A percentile compares a stretch with the other conserved stretches of the same genome.
Conservation (phyloP, 2,888 invertebrate species). For the Dasysyrphus albostriatus region DNA sequence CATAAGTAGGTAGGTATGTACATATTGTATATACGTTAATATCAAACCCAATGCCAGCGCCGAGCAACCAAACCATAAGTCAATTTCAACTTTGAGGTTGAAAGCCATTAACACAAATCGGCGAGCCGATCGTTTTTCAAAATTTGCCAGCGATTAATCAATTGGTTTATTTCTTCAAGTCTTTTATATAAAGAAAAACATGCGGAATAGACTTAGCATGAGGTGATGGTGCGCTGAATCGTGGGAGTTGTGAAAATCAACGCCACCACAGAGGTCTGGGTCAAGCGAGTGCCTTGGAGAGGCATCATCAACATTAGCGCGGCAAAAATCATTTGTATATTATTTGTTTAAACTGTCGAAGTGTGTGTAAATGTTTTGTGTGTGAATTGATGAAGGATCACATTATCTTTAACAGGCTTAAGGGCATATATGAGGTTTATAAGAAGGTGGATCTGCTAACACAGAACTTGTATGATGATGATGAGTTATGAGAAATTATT, state of each 20-base stretch:
- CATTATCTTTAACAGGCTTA: background rate
- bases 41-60: constrained; percentile 16
- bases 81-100: constrained; percentile 31
- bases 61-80: constrained; percentile 30
- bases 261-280: constrained; percentile 61
- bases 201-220: constrained; percentile 3
- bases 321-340: constrained; percentile 50
- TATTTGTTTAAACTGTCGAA: constrained; percentile 44
- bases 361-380: constrained; percentile 37
- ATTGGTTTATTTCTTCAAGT: constrained; percentile 27
- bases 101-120: constrained; percentile 64
- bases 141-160: constrained; percentile 61
- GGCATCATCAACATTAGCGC: constrained; percentile 34
- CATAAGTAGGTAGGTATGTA: background rate
- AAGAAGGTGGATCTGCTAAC: constrained; percentile 38
- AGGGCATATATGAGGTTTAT: constrained; percentile 1
- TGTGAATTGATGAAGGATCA: constrained; percentile 46
- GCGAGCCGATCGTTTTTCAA: constrained; percentile 48
- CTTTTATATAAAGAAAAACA: background rate
- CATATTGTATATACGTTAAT: background rate
- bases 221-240: constrained; percentile 27
- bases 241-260: constrained; percentile 66
- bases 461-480: constrained; percentile 31
- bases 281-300: constrained; percentile 50
- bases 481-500: constrained; percentile 19